These are phyloP conservation scores for Illadopsis cleaveri DNA, from an alignment of 2,113 vertebrate species.

Conservation along the genomic window DNA sequence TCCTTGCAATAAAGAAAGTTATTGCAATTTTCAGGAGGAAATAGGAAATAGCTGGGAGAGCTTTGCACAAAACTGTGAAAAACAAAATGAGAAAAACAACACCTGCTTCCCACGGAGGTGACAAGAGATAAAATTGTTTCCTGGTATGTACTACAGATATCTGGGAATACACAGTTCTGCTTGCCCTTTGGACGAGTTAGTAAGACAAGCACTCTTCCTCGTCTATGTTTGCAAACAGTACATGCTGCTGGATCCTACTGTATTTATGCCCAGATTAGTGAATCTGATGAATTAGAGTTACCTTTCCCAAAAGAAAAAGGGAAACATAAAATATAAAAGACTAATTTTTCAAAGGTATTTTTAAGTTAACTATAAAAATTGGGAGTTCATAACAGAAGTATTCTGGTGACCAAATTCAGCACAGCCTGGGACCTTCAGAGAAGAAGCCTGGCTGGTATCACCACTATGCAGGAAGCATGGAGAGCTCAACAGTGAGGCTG, in stretches of 20 bases:
- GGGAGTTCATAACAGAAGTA: background rate
- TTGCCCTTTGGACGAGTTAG: background rate
- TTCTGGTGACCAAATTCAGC: background rate
- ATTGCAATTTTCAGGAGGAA: conserved; percentile 1
- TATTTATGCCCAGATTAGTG: background rate
- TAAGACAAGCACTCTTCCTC: background rate
- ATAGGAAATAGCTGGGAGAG: conserved; percentile 15
- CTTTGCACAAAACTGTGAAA: background rate
- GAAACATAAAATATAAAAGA: background rate
- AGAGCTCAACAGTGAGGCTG: background rate
- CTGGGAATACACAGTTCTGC: background rate
- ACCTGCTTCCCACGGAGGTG: conserved; percentile 28
- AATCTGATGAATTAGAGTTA: background rate
- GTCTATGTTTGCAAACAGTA: background rate
- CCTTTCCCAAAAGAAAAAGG: background rate
- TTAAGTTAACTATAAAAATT: background rate
- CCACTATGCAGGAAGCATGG: accelerated
- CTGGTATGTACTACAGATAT: background rate
- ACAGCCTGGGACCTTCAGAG: background rate
- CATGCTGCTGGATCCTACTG: background rate
- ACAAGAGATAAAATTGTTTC: background rate
- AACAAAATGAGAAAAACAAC: conserved; percentile 28
- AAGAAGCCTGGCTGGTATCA: background rate
- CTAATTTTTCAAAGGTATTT: accelerated
- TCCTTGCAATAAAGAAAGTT: background rate